A percentile compares a stretch with the other conserved stretches of the same genome.
These are phyloP conservation scores for Trichopria drosophilae DNA, from an alignment of 2,888 invertebrate species.

Conservation along the genomic window DNA sequence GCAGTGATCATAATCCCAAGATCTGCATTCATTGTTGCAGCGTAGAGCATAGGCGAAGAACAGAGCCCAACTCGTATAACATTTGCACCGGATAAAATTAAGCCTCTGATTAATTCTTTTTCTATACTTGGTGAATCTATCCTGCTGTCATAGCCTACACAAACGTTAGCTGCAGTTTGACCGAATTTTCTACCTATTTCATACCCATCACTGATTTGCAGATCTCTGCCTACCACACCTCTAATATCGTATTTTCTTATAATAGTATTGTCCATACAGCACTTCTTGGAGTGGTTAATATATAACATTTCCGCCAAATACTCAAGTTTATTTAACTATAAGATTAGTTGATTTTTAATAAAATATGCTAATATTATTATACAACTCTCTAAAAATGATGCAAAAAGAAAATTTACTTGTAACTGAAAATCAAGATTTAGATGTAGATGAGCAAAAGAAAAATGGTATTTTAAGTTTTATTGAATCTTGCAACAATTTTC, in stretches of 20 bases:
- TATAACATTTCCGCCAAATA: constrained; percentile 21
- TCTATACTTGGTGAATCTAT: constrained; percentile 25
- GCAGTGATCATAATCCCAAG: constrained; percentile 20
- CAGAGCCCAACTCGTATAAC: constrained; percentile 22
- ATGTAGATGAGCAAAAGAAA: constrained; percentile 17
- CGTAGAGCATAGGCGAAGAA: constrained; percentile 23
- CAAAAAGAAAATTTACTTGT: constrained; percentile 16
- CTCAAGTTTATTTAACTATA: constrained; percentile 18
- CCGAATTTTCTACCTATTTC: constrained; percentile 23
- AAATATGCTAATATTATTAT: constrained; percentile 13
- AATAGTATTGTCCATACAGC: constrained; percentile 24
- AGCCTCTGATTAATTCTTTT: constrained; percentile 23
- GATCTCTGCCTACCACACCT: constrained; percentile 24
- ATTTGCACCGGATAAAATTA: constrained; percentile 23
- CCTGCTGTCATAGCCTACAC: constrained; percentile 23
- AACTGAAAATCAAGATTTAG: constrained; percentile 14
- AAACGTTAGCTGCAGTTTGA: constrained; percentile 23
- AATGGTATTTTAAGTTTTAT: too few species aligned
- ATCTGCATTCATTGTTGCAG: constrained; percentile 21
- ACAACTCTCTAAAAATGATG: constrained; percentile 11
- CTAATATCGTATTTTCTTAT: constrained; percentile 25
- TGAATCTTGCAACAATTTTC: too few species aligned
- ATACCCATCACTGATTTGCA: constrained; percentile 24
- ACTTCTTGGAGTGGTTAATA: constrained; percentile 22
- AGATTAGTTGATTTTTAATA: constrained; percentile 9